Evolutionary conservation across 2,797 vertebrate genomes (phyloP).

Genomic region (Microctenopoma lineatum): DNA sequence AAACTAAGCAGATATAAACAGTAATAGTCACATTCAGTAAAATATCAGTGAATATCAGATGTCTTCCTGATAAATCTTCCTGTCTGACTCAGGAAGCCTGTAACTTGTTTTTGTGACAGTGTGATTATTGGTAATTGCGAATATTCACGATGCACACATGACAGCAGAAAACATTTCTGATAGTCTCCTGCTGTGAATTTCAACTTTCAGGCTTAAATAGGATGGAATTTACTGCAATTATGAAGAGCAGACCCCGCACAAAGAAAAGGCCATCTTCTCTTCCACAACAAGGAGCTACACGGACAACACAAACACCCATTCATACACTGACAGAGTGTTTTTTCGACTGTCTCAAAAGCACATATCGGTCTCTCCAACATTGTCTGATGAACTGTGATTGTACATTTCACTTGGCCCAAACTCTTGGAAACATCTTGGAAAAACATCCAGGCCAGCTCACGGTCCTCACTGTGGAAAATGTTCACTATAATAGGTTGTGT

Average conservation of each 20-base stretch:
- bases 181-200: conserved; percentile 2
- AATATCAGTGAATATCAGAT: neutral
- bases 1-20: neutral
- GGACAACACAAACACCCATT: neutral
- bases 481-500: conserved; percentile 22
- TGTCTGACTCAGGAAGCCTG: neutral
- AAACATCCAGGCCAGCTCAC: conserved; percentile 8
- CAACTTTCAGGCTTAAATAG: neutral
- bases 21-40: too few species aligned
- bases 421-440: neutral
- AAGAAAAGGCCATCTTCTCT: neutral
- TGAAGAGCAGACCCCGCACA: conserved; percentile 15
- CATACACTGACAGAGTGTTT: too few species aligned
- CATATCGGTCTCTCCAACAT: conserved; percentile 27
- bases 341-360: neutral
- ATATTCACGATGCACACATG: conserved; percentile 8
- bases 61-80: neutral
- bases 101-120: neutral
- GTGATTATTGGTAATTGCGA: neutral
- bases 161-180: neutral
- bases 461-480: conserved; percentile 41
- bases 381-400: conserved; percentile 32
- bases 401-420: conserved; percentile 47
- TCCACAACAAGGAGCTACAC: neutral
- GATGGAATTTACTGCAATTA: conserved; percentile 19